Conservation (phyloP, 2,797 vertebrate species). For the Hyperoplus immaculatus region DNA sequence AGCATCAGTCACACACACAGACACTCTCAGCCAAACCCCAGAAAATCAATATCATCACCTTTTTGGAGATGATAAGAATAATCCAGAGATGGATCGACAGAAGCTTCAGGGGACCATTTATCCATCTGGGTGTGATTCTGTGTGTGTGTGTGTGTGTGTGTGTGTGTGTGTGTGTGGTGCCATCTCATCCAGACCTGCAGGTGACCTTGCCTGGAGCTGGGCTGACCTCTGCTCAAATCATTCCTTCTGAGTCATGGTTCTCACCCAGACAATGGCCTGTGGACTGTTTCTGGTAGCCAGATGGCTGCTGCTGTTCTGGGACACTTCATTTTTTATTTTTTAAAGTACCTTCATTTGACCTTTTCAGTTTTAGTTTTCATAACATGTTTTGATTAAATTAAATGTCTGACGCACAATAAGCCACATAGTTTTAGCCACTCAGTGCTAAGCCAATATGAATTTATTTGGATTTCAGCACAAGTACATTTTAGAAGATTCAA, state of each 20-base stretch:
- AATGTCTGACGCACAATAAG: slow-evolving; percentile 16
- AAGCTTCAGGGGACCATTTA: slow-evolving; percentile 52
- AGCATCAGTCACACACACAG: slow-evolving; percentile 56
- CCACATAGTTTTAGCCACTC: neutral
- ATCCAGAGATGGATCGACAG: slow-evolving; percentile 69
- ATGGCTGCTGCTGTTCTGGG: slow-evolving; percentile 53
- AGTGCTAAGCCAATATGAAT: neutral
- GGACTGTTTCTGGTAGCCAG: slow-evolving; percentile 55
- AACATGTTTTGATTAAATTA: slow-evolving; percentile 21
- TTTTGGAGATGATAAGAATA: slow-evolving; percentile 76
- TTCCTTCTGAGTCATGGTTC: slow-evolving; percentile 69
- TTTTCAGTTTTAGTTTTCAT: slow-evolving; percentile 13
- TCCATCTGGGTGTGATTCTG: slow-evolving; percentile 36
- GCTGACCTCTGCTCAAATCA: slow-evolving; percentile 53
- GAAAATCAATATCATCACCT: slow-evolving; percentile 76
- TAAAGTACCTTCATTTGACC: slow-evolving; percentile 53
- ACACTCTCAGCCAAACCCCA: slow-evolving; percentile 46
- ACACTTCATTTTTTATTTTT: slow-evolving; percentile 23
- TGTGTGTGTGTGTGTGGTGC: neutral
- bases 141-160: slow-evolving; percentile 11
- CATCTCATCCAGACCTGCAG: slow-evolving; percentile 27
- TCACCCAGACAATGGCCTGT: slow-evolving; percentile 62
- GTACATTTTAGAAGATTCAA: neutral
- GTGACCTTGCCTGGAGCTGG: slow-evolving; percentile 69
- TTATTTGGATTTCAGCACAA: neutral